Evolutionary conservation across 1,140 invertebrate genomes (phyloP).

Genomic region (Eueides isabella): DNA sequence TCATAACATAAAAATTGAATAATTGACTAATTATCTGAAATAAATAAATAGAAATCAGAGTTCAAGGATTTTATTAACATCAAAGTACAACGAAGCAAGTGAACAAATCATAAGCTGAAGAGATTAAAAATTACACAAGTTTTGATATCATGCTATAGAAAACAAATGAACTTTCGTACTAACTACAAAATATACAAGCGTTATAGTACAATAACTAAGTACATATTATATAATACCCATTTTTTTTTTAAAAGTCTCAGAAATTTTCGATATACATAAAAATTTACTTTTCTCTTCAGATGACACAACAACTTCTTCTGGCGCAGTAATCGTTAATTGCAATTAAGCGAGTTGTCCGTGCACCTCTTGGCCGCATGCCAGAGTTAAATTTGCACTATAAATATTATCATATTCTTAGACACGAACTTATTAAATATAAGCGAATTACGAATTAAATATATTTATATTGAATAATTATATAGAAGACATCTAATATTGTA

Average conservation of each 20-base stretch:
- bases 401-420: constrained; percentile 13
- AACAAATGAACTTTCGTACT: neutral
- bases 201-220: too few relatives aligned
- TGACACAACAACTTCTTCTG: constrained; percentile 17
- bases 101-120: too few relatives aligned
- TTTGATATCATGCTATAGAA: too few relatives aligned
- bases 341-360: constrained; percentile 33
- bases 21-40: neutral
- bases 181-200: too few relatives aligned
- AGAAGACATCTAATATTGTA: too few relatives aligned
- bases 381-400: constrained; percentile 31
- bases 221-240: too few relatives aligned
- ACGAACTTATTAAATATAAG: neutral
- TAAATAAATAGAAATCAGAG: neutral
- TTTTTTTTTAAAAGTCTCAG: neutral
- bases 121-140: too few relatives aligned
- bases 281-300: neutral
- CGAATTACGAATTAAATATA: neutral
- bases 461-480: neutral
- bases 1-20: neutral
- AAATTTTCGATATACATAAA: neutral
- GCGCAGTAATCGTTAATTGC: constrained; percentile 33
- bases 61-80: neutral
- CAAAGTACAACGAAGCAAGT: too few relatives aligned
- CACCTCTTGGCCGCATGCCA: constrained; percentile 30